Percentiles rank a stretch among this genome's conserved stretches.
Evolutionary conservation across 2,797 vertebrate species (phyloP).

Genomic region (Sardinella longiceps): DNA sequence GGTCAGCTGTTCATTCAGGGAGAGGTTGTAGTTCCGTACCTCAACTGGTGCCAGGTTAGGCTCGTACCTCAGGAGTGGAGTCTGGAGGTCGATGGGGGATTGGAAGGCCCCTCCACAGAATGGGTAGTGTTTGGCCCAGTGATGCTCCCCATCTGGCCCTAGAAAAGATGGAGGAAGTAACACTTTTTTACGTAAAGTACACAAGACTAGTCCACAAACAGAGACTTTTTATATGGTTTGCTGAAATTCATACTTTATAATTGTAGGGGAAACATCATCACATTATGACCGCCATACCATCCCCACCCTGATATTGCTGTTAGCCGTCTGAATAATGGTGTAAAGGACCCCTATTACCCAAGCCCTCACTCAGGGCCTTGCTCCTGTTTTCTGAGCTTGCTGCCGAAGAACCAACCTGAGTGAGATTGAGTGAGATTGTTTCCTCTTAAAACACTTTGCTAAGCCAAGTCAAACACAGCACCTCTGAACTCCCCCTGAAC

Average conservation of each 20-base stretch:
- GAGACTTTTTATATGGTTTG: too few relatives aligned
- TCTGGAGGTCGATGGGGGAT: slow-evolving; percentile 89
- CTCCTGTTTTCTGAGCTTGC: background rate
- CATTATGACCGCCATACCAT: too few relatives aligned
- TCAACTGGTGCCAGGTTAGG: slow-evolving; percentile 81
- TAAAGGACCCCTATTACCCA: too few relatives aligned
- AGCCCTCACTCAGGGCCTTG: too few relatives aligned
- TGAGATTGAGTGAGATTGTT: background rate
- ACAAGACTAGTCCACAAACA: too few relatives aligned
- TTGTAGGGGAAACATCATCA: too few relatives aligned
- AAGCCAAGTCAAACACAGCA: background rate
- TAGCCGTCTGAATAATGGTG: too few relatives aligned
- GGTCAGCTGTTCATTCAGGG: slow-evolving; percentile 76
- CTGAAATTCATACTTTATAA: too few relatives aligned
- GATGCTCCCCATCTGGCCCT: slow-evolving; percentile 84
- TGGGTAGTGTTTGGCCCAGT: slow-evolving; percentile 84
- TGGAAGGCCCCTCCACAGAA: slow-evolving; percentile 88
- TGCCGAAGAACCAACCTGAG: background rate
- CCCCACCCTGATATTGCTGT: too few relatives aligned
- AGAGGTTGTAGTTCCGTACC: slow-evolving; percentile 84
- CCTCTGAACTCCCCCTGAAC: slow-evolving; percentile 13
- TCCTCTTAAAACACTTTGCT: background rate
- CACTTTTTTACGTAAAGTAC: too few relatives aligned
- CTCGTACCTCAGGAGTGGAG: slow-evolving; percentile 85
- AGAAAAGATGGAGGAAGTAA: slow-evolving; percentile 26